These are phyloP conservation scores for Trichopoda pennipes DNA, from an alignment of 2,888 invertebrate species.

Conservation along the genomic window DNA sequence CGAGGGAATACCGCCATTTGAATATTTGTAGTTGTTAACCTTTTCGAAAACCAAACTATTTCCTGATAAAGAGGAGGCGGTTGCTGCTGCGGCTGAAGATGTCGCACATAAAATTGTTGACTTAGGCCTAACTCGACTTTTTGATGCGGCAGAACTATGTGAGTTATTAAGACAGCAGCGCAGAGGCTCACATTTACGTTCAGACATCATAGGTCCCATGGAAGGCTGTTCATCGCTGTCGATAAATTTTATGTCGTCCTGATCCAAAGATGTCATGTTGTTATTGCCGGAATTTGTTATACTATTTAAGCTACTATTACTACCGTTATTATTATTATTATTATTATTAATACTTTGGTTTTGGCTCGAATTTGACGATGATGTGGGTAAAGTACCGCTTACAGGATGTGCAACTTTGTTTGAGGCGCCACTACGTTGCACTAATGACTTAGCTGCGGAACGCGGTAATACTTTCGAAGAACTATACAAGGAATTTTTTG, in stretches of 20 bases:
- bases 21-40: constrained; percentile 76
- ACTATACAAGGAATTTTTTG: constrained; percentile 42
- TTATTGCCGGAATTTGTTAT: constrained; percentile 67
- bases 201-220: constrained; percentile 51
- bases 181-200: constrained; percentile 63
- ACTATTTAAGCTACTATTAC: constrained; percentile 67
- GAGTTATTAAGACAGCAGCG: constrained; percentile 60
- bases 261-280: constrained; percentile 71
- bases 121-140: constrained; percentile 73
- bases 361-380: constrained; percentile 45
- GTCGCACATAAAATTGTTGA: constrained; percentile 75
- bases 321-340: constrained; percentile 69
- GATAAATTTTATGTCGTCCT: constrained; percentile 78
- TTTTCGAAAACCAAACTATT: constrained; percentile 75
- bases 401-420: constrained; percentile 9
- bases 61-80: constrained; percentile 29
- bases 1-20: constrained; percentile 72
- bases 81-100: constrained; percentile 67
- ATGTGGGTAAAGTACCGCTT: constrained; percentile 20
- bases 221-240: constrained; percentile 75
- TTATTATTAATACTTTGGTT: constrained; percentile 68
- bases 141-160: constrained; percentile 38
- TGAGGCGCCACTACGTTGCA: constrained; percentile 65
- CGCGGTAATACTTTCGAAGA: constrained; percentile 58
- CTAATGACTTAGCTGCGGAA: constrained; percentile 64